Evolutionary conservation across 2,113 vertebrate genomes (phyloP).

Genomic region (Xenopus laevis): DNA sequence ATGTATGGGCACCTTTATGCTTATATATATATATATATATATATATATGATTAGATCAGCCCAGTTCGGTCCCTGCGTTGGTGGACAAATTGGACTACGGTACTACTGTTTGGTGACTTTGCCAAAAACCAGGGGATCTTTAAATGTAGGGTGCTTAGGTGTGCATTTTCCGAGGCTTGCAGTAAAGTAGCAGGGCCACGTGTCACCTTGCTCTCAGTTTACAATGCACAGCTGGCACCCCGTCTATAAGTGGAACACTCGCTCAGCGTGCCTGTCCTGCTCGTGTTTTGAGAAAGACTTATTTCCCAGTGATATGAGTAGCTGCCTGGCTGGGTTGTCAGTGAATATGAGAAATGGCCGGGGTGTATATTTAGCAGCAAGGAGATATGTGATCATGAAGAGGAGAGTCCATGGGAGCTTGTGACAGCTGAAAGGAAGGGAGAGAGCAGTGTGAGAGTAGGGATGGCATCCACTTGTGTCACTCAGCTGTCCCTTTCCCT

Average conservation of each 20-base stretch:
- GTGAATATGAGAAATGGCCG: not conserved
- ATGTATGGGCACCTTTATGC: no score
- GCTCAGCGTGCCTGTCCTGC: not conserved
- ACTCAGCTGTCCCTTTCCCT: slow-evolving; percentile 30
- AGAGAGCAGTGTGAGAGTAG: not conserved
- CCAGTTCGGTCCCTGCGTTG: no score
- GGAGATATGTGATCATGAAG: not conserved
- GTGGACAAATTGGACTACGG: no score
- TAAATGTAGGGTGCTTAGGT: no score
- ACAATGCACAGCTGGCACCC: not conserved
- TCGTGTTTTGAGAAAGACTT: not conserved
- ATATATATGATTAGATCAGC: no score
- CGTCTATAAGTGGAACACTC: not conserved
- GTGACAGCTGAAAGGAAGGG: slow-evolving; percentile 19
- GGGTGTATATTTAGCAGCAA: not conserved
- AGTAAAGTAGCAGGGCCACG: no score
- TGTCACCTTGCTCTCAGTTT: not conserved
- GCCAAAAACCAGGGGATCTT: no score
- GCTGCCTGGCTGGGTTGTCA: not conserved
- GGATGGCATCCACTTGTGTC: slow-evolving; percentile 6
- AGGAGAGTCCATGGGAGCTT: slow-evolving; percentile 16
- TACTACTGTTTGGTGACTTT: no score
- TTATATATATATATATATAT: no score
- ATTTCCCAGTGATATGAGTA: slow-evolving; percentile 2
- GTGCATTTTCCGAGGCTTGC: no score